Percentiles rank a stretch among this genome's conserved stretches.
Conservation (phyloP, 2,888 invertebrate species). For the Malthinus seriepunctatus region DNA sequence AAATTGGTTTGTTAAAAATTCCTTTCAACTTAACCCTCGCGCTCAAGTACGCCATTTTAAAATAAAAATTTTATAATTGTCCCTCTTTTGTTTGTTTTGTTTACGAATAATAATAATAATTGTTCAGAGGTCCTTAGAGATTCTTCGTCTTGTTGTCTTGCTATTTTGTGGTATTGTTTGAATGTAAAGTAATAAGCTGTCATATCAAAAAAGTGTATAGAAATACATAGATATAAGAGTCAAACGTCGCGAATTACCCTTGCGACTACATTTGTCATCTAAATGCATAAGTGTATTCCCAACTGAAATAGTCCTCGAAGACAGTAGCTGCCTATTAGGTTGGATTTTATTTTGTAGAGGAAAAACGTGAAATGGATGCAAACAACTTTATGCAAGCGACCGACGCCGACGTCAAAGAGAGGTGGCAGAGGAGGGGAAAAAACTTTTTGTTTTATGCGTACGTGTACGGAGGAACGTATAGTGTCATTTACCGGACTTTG, state of each 20-base stretch:
- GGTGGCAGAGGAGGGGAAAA: neutral
- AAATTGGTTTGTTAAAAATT: no score
- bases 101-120: no score
- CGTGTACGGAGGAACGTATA: conserved; percentile 19
- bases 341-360: conserved; percentile 17
- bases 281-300: conserved; percentile 20
- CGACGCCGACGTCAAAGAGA: no score
- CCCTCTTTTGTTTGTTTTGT: no score
- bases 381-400: conserved; percentile 5
- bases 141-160: no score
- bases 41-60: no score
- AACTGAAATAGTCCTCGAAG: conserved; percentile 16
- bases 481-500: conserved; percentile 15
- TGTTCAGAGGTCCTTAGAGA: no score
- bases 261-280: conserved; percentile 18
- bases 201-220: conserved; percentile 1
- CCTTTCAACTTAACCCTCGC: no score
- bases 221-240: neutral
- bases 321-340: conserved; percentile 18
- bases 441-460: conserved; percentile 4
- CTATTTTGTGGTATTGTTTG: no score
- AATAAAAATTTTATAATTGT: no score
- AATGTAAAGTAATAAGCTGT: neutral
- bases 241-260: conserved; percentile 7
- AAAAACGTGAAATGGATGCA: conserved; percentile 17